These are phyloP conservation scores for Phrynocephalus forsythii DNA, from an alignment of 2,797 vertebrate species.

Conservation along the genomic window DNA sequence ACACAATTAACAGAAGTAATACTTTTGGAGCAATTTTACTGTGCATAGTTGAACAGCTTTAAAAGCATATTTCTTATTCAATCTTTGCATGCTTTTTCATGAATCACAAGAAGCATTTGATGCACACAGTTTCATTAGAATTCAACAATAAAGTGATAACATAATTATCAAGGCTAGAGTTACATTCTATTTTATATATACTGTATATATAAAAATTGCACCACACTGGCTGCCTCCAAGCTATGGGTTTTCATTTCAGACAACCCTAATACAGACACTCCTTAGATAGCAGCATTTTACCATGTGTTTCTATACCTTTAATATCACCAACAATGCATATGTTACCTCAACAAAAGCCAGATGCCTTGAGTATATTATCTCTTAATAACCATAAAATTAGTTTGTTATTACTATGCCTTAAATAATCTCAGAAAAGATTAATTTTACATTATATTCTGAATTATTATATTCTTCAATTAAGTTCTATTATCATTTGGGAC, in stretches of 20 bases:
- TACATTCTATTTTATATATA: neutral
- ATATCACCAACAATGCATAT: conserved; percentile 50
- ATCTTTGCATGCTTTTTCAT: neutral
- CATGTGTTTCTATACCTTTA: conserved; percentile 49
- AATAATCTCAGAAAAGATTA: conserved; percentile 65
- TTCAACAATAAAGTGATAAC: neutral
- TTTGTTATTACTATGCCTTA: conserved; percentile 57
- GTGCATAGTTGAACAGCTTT: neutral
- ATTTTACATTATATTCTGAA: conserved; percentile 55
- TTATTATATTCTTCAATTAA: conserved; percentile 57
- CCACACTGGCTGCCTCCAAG: neutral
- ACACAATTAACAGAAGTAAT: neutral
- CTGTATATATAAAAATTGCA: neutral
- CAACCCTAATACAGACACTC: conserved; percentile 22
- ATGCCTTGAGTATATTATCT: conserved; percentile 49
- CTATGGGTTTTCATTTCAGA: conserved; percentile 16
- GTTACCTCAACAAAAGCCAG: conserved; percentile 60
- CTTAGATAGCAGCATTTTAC: conserved; percentile 43
- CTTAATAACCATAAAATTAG: conserved; percentile 68
- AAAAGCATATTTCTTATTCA: neutral
- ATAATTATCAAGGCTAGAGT: conserved; percentile 2
- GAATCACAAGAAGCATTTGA: neutral
- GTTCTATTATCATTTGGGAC: conserved; percentile 48
- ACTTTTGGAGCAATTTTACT: neutral
- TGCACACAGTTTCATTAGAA: neutral